phyloP scores from a whole-genome alignment of 1,140 invertebrate genomes.

The Bombyx mori region ASM3026992v2 NC_085112.1:8022501-8023000 shows the following conservation, averaged over 20 bases:
- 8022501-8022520: background rate
- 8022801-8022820: background rate
- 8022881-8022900: too few relatives aligned
- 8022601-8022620: background rate
- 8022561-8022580: background rate
- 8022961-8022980: background rate
- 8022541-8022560: background rate
- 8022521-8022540: background rate
- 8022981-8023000: background rate
- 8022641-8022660: background rate
- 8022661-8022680: constrained; percentile 1
- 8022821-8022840: background rate
- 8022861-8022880: too few relatives aligned
- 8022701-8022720: background rate
- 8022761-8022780: background rate
- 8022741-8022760: background rate
- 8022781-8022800: constrained; percentile 1
- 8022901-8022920: too few relatives aligned
- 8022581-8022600: background rate
- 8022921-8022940: too few relatives aligned
- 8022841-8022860: too few relatives aligned
- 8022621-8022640: background rate
- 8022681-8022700: background rate
- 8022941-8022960: background rate
- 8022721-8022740: background rate